A percentile compares a stretch with the other conserved stretches of the same genome.
phyloP scores from a whole-genome alignment of 2,113 vertebrate species.

The Sylvietta virens region DNA sequence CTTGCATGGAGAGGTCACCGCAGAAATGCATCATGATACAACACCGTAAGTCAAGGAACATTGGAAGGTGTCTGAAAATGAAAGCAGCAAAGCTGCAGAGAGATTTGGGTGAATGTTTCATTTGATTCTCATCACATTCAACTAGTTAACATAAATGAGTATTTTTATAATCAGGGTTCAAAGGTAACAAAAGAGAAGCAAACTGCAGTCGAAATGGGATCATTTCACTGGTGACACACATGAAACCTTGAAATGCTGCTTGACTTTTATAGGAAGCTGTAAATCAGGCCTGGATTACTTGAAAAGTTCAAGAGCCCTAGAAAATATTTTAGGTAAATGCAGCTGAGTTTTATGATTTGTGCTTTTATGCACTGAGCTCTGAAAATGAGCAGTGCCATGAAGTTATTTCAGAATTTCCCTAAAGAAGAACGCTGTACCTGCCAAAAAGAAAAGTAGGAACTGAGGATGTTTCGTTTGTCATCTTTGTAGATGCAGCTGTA shows the following conservation, averaged over 20 bases:
- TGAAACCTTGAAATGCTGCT: conserved; percentile 11
- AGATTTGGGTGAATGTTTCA: background rate
- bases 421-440: background rate
- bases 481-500: background rate
- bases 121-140: background rate
- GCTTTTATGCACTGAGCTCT: background rate
- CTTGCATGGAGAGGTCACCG: background rate
- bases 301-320: conserved; percentile 33
- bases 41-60: background rate
- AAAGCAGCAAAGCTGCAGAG: background rate
- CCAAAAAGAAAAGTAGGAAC: background rate
- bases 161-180: background rate
- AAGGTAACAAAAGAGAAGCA: background rate
- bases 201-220: background rate
- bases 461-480: background rate
- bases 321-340: background rate
- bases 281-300: conserved; percentile 33
- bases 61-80: background rate
- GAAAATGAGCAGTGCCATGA: background rate
- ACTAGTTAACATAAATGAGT: background rate
- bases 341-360: conserved; percentile 3
- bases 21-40: background rate
- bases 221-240: background rate
- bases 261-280: conserved; percentile 38
- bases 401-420: background rate